A percentile compares a stretch with the other conserved stretches of the same genome.
phyloP scores from a whole-genome alignment of 2,797 vertebrate genomes.

The Lithobates sylvaticus region DNA sequence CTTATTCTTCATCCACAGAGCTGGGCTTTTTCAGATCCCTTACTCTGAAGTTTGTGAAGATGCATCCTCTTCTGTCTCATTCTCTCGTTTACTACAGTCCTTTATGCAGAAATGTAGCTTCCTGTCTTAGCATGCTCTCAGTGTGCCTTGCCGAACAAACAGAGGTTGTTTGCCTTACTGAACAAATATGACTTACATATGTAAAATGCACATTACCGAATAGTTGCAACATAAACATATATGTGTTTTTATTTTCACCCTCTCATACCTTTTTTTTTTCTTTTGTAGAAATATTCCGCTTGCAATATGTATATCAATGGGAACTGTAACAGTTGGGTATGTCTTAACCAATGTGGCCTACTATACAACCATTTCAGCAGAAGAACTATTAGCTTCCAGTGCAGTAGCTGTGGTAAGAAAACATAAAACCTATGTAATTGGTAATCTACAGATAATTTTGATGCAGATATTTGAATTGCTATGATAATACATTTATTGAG shows the following conservation, averaged over 20 bases:
- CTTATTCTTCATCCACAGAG: no score
- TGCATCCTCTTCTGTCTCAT: no score
- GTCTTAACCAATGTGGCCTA: constrained; percentile 96
- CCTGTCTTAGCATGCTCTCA: neutral
- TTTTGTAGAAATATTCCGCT: constrained; percentile 90
- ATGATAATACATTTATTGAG: neutral
- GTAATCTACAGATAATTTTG: neutral
- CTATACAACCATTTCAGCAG: constrained; percentile 89
- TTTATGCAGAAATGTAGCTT: no score
- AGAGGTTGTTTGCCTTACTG: neutral
- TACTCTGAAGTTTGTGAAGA: no score
- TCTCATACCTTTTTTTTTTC: constrained; percentile 54
- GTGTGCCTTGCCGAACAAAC: neutral
- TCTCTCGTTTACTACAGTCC: no score
- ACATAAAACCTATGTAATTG: constrained; percentile 37
- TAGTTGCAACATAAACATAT: neutral
- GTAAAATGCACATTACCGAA: neutral
- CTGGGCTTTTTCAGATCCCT: no score
- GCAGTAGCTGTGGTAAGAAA: constrained; percentile 93
- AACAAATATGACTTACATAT: no score
- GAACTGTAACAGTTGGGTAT: constrained; percentile 88
- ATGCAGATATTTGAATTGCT: constrained; percentile 5
- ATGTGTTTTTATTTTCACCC: neutral
- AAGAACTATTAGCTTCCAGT: constrained; percentile 86
- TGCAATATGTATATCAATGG: constrained; percentile 96